phyloP scores from a whole-genome alignment of 2,113 vertebrate species.

The Peucedramus taeniatus region DNA sequence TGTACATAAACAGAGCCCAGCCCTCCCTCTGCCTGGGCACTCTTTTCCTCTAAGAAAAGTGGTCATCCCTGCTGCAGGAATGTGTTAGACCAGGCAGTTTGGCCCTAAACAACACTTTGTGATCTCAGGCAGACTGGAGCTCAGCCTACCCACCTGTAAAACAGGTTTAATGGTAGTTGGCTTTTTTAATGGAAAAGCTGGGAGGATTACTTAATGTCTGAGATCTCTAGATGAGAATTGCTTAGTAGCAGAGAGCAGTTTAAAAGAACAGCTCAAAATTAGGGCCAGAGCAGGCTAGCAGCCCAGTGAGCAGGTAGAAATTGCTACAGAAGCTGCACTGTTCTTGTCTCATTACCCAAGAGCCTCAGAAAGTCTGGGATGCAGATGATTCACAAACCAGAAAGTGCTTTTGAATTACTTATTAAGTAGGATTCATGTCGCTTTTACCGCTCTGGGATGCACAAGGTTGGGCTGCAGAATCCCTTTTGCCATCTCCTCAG shows the following conservation, averaged over 20 bases:
- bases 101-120: background rate
- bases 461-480: background rate
- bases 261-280: background rate
- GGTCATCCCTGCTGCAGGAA: background rate
- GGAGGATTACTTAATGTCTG: conserved; percentile 17
- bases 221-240: background rate
- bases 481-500: background rate
- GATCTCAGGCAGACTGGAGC: background rate
- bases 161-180: background rate
- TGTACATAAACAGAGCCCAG: background rate
- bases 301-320: background rate
- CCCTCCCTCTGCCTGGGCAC: background rate
- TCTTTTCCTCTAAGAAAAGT: background rate
- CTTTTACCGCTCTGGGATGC: background rate
- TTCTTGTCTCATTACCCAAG: background rate
- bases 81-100: background rate
- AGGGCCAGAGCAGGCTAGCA: background rate
- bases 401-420: background rate
- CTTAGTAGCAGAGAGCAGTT: background rate
- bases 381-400: background rate
- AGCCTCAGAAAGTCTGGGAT: background rate
- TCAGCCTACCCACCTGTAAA: conserved; percentile 9
- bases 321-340: background rate
- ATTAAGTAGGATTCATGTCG: background rate
- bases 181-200: background rate